These are phyloP conservation scores for Caenorhabditis sulstoni DNA, from an alignment of 2,888 invertebrate genomes.

Conservation along the genomic window DNA sequence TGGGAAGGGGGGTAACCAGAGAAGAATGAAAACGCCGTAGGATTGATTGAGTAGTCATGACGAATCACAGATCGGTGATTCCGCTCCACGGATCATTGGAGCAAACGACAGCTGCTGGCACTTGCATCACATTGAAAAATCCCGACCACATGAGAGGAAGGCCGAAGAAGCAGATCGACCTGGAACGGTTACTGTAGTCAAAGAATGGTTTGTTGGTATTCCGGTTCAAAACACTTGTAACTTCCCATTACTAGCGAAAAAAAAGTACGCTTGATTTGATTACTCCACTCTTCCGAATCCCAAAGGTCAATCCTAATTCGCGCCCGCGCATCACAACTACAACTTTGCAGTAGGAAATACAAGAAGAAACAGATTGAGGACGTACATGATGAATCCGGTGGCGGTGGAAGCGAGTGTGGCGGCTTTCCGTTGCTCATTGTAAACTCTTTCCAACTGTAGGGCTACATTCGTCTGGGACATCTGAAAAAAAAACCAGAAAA, in stretches of 20 bases:
- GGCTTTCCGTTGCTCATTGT: slow-evolving; percentile 66
- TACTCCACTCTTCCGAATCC: not conserved
- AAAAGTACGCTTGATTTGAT: slow-evolving; percentile 18
- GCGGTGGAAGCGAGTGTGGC: slow-evolving; percentile 68
- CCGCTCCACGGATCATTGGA: slow-evolving; percentile 68
- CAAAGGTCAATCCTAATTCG: slow-evolving; percentile 7
- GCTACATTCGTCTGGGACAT: slow-evolving; percentile 42
- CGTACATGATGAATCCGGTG: slow-evolving; percentile 69
- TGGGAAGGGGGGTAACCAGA: too few species aligned
- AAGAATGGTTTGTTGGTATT: not conserved
- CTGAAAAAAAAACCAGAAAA: slow-evolving; percentile 10
- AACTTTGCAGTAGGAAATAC: not conserved
- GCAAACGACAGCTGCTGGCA: slow-evolving; percentile 56
- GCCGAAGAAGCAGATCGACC: slow-evolving; percentile 70
- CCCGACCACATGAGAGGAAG: slow-evolving; percentile 69
- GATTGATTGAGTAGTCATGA: not conserved
- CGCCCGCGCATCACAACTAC: too few species aligned
- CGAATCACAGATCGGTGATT: slow-evolving; percentile 62
- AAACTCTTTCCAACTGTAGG: slow-evolving; percentile 60
- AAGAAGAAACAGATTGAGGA: not conserved
- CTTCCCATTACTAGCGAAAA: slow-evolving; percentile 12
- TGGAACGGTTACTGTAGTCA: slow-evolving; percentile 30
- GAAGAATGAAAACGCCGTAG: slow-evolving; percentile 29
- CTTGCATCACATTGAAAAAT: slow-evolving; percentile 65
- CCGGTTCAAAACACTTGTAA: too few species aligned